These are phyloP conservation scores for Troglohyphantes excavatus DNA, from an alignment of 2,888 invertebrate species.

Conservation along the genomic window DNA sequence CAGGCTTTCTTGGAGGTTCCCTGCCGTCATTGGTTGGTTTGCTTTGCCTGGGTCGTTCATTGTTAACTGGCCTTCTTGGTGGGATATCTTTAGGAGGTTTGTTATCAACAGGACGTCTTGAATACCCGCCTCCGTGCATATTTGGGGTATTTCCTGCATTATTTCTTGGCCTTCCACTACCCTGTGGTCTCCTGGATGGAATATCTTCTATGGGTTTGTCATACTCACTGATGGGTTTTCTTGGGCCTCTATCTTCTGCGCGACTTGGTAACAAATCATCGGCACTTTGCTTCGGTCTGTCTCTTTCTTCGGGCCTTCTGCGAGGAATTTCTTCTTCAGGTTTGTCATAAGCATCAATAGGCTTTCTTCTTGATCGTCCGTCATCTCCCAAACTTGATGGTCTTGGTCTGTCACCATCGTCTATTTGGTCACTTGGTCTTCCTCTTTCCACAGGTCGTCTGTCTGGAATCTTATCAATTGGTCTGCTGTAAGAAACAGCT, in stretches of 20 bases:
- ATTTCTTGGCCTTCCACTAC: neutral
- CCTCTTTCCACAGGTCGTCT: neutral
- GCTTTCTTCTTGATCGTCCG: no score
- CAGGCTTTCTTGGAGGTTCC: constrained; percentile 6
- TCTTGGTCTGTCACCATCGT: neutral
- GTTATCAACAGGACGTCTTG: neutral
- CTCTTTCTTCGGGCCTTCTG: neutral
- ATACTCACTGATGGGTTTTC: neutral
- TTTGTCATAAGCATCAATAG: neutral
- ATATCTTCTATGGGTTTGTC: neutral
- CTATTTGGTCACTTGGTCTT: neutral
- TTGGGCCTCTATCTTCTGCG: neutral
- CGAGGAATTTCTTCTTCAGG: neutral
- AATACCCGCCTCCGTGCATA: no score
- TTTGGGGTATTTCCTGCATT: neutral
- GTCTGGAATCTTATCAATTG: no score
- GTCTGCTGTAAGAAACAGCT: neutral
- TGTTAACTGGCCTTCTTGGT: neutral
- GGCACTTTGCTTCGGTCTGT: neutral
- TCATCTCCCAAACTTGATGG: no score
- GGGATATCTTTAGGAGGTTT: neutral
- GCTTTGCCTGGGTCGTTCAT: neutral
- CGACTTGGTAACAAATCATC: neutral
- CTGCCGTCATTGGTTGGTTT: neutral
- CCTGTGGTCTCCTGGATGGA: neutral